Evolutionary conservation across 2,797 vertebrate species (phyloP), one percentile per base, ranked within the genome.

Genomic region (Odontamblyopus lacepedii): DNA sequence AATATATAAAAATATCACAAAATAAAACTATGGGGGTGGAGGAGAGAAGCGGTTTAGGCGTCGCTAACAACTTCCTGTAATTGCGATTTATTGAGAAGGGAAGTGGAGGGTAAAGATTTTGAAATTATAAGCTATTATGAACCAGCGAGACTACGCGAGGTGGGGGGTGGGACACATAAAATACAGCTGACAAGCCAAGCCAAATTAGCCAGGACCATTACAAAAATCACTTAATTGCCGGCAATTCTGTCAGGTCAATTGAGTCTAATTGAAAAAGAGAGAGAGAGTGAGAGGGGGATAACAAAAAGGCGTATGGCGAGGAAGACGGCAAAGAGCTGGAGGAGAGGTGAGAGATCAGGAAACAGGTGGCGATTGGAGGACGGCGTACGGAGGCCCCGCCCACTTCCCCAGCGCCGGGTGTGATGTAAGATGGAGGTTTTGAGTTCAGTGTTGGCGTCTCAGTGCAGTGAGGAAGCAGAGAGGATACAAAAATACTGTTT

Each of bases 171-270:
- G 94, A 90, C 95, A 96, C 95, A 96, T 97, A 97, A 96, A 97
- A 96, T 95, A 96, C 95, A 98, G 96, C 96, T 98, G 97, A 99
- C 96, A 97, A 97, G 95, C 96, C 94, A 91, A 90, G 94, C 96
- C 96, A 97, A 98, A 98, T 98, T 98, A 98, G 95, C 95, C 94
- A 95, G 94, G 96, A 97, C 95, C 95, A 97, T 98, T 97, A 97
- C 96, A 97, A 97, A 98, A 98, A 98, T 97, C 96, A 98, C 96
- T 97, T 98, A 98, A 98, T 98, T 98, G 96, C 95, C 92, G 92
- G 96, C 96, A 96, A 97, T 98, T 98, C 96, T 98, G 96, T 98
- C 96, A 97, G 97, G 97, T 98, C 97, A 99, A 98, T 98, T 98
- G 97, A 98, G 96, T 98, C 96, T 98, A 98, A 99, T 97, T 98